Conservation (phyloP, 2,113 vertebrate genomes). For the Rafetus swinhoei region DNA sequence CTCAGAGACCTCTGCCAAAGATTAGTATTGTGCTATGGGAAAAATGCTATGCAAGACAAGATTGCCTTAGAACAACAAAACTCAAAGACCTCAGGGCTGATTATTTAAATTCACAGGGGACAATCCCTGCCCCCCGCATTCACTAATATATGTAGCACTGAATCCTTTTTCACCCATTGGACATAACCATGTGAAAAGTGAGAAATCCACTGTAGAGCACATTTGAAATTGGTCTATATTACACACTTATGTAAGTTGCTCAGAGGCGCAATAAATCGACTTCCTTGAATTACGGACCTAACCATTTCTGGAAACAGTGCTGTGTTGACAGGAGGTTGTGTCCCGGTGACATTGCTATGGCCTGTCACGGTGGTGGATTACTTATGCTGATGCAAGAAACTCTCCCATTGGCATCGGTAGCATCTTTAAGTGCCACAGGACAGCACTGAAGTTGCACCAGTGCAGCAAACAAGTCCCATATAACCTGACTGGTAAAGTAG, state of each 20-base stretch:
- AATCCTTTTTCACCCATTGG: not conserved
- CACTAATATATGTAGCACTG: rapidly evolving
- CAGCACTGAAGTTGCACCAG: not conserved
- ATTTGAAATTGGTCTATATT: not conserved
- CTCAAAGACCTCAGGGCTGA: rapidly evolving
- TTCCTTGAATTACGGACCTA: too few species aligned
- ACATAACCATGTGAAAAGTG: not conserved
- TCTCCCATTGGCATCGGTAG: not conserved
- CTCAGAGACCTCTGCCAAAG: rapidly evolving
- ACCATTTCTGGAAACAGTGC: too few species aligned
- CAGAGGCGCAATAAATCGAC: not conserved
- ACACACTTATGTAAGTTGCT: not conserved
- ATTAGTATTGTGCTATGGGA: not conserved
- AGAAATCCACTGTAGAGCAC: not conserved
- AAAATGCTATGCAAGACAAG: not conserved
- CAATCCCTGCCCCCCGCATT: not conserved
- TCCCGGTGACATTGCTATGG: not conserved
- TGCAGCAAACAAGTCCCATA: not conserved
- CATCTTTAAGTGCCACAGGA: not conserved
- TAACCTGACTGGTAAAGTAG: not conserved
- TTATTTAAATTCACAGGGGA: not conserved
- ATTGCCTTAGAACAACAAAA: not conserved
- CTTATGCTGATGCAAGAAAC: too few species aligned
- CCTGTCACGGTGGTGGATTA: not conserved
- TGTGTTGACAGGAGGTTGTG: not conserved